Evolutionary conservation across 2,797 vertebrate species (phyloP).

Genomic region (Neosilurus hyrtlii): DNA sequence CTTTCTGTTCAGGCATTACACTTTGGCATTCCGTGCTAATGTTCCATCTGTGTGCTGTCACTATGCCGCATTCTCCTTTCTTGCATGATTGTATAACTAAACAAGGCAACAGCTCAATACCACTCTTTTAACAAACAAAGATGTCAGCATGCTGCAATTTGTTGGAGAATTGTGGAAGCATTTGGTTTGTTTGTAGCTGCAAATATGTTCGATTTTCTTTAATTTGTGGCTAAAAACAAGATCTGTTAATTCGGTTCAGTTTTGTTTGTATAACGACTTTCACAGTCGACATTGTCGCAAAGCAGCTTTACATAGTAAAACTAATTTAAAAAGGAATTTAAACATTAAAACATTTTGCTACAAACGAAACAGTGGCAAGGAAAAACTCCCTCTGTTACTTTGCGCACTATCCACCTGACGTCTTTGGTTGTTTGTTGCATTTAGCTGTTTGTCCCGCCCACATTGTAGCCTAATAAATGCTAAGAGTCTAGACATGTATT

Average conservation of each 20-base stretch:
- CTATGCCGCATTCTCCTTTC: conserved; percentile 35
- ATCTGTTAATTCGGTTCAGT: not conserved
- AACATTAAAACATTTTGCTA: too few species aligned
- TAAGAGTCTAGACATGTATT: not conserved
- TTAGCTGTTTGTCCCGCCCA: conserved; percentile 19
- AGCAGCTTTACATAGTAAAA: too few species aligned
- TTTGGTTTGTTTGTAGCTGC: not conserved
- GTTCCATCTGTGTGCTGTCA: conserved; percentile 60
- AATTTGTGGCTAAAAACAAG: not conserved
- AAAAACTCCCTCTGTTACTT: too few species aligned
- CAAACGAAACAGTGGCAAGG: too few species aligned
- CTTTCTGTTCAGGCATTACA: not conserved
- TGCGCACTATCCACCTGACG: not conserved
- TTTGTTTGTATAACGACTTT: too few species aligned
- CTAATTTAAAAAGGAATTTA: too few species aligned
- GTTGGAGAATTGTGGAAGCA: not conserved
- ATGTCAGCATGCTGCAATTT: conserved; percentile 44
- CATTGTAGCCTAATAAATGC: not conserved
- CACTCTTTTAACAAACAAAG: conserved; percentile 59
- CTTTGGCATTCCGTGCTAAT: conserved; percentile 27
- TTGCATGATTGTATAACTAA: conserved; percentile 42
- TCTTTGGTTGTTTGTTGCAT: conserved; percentile 43
- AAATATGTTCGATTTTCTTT: not conserved
- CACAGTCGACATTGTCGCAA: too few species aligned
- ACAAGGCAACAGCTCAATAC: conserved; percentile 44